phyloP scores from a whole-genome alignment of 2,113 vertebrate genomes.

The Gavia stellata region DNA sequence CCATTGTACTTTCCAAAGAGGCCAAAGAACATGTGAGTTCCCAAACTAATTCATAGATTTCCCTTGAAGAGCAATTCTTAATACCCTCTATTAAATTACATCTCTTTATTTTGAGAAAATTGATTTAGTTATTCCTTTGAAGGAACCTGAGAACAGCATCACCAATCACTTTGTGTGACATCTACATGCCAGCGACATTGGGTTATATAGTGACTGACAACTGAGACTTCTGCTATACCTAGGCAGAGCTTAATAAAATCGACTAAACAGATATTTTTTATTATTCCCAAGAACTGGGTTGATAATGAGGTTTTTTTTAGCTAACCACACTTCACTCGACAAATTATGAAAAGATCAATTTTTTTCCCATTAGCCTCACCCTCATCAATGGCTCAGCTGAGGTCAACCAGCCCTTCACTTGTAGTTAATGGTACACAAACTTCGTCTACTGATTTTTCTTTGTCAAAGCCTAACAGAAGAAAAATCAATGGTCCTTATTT shows the following conservation, averaged over 20 bases:
- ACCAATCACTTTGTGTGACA: constrained; percentile 58
- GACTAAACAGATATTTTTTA: constrained; percentile 32
- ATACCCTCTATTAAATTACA: constrained; percentile 42
- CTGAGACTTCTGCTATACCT: background rate
- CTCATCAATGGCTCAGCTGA: constrained; percentile 50
- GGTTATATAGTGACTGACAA: constrained; percentile 29
- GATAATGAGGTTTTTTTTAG: constrained; percentile 57
- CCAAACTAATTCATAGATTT: constrained; percentile 19
- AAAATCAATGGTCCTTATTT: constrained; percentile 51
- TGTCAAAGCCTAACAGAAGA: constrained; percentile 39
- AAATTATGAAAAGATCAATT: constrained; percentile 66
- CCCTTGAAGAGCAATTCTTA: constrained; percentile 28
- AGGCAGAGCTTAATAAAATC: constrained; percentile 38
- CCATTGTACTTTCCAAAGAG: background rate
- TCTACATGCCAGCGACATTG: background rate
- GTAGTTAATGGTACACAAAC: constrained; percentile 40
- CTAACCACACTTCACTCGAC: constrained; percentile 50
- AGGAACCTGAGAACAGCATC: constrained; percentile 48
- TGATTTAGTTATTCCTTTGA: constrained; percentile 48
- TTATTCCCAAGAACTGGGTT: constrained; percentile 26
- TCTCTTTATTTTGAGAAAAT: constrained; percentile 60
- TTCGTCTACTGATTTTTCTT: constrained; percentile 25
- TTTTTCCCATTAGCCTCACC: constrained; percentile 54
- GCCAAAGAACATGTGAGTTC: background rate
- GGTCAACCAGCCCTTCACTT: constrained; percentile 49